Percentiles rank a stretch among this genome's conserved stretches.
Evolutionary conservation across 2,888 invertebrate genomes (phyloP).

Genomic region (Ornithoptera priamus): DNA sequence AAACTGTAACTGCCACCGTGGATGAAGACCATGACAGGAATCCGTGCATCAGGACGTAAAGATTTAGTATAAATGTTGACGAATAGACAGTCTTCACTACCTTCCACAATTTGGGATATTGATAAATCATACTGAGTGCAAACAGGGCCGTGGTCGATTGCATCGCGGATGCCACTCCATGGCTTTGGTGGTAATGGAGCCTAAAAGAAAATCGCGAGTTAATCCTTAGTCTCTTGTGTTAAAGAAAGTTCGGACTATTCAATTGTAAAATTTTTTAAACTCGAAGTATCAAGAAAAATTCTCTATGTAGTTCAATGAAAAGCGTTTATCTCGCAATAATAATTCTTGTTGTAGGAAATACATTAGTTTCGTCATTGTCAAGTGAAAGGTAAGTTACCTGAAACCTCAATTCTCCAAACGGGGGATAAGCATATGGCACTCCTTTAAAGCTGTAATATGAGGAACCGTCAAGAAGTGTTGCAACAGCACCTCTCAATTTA

Average conservation of each 20-base stretch:
- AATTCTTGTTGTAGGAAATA: too few species aligned
- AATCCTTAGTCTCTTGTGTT: too few species aligned
- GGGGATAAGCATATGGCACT: constrained; percentile 77
- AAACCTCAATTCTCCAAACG: constrained; percentile 71
- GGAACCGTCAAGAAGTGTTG: constrained; percentile 46
- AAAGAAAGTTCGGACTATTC: too few species aligned
- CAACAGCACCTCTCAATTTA: constrained; percentile 47
- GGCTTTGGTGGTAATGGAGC: constrained; percentile 51
- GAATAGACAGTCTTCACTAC: constrained; percentile 60
- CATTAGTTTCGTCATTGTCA: too few species aligned
- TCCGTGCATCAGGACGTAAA: constrained; percentile 37
- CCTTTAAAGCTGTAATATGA: constrained; percentile 61
- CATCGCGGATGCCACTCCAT: constrained; percentile 57
- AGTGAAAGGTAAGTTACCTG: constrained; percentile 50
- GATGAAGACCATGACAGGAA: constrained; percentile 69
- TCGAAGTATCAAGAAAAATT: too few species aligned
- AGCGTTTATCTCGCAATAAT: too few species aligned
- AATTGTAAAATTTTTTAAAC: too few species aligned
- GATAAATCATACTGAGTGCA: constrained; percentile 59
- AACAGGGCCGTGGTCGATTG: constrained; percentile 53
- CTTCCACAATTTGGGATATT: constrained; percentile 41
- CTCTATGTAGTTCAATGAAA: too few species aligned
- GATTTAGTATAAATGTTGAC: constrained; percentile 58
- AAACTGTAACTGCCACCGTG: constrained; percentile 64
- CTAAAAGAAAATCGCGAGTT: constrained; percentile 37